Conservation (phyloP, 2,113 vertebrate genomes). For the Sinocyclocheilus anophthalmus region DNA sequence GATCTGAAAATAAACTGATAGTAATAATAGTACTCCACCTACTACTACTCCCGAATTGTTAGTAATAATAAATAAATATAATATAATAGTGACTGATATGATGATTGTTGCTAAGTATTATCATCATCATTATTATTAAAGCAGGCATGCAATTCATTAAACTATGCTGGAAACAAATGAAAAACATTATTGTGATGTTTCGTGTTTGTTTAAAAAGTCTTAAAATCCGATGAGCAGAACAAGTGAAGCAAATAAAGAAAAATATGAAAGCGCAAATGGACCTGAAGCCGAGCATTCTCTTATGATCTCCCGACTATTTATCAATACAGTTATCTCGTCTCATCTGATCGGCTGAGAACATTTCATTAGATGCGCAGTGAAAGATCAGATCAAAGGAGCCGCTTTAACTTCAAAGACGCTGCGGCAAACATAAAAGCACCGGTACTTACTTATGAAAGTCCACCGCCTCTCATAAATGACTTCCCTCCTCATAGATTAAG, state of each 20-base stretch:
- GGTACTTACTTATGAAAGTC: slow-evolving; percentile 44
- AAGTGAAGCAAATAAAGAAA: background rate
- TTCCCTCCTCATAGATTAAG: slow-evolving; percentile 27
- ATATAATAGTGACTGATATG: background rate
- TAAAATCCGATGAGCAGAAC: background rate
- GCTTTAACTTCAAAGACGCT: slow-evolving; percentile 20
- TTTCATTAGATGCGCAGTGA: slow-evolving; percentile 17
- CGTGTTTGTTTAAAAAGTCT: background rate
- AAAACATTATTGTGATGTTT: background rate
- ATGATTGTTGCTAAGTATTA: background rate
- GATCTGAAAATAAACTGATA: background rate
- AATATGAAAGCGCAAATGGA: background rate
- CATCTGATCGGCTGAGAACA: slow-evolving; percentile 4
- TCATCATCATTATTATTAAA: background rate
- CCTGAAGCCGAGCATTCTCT: background rate
- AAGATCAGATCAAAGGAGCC: slow-evolving; percentile 26
- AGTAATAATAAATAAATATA: background rate
- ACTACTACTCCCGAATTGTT: background rate
- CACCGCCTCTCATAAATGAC: background rate
- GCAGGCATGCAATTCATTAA: background rate
- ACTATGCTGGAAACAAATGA: background rate
- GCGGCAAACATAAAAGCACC: slow-evolving; percentile 23
- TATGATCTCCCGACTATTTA: background rate
- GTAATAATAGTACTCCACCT: no score
- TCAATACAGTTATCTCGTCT: background rate